phyloP scores from a whole-genome alignment of 2,797 vertebrate genomes.

The Alcedo atthis region DNA sequence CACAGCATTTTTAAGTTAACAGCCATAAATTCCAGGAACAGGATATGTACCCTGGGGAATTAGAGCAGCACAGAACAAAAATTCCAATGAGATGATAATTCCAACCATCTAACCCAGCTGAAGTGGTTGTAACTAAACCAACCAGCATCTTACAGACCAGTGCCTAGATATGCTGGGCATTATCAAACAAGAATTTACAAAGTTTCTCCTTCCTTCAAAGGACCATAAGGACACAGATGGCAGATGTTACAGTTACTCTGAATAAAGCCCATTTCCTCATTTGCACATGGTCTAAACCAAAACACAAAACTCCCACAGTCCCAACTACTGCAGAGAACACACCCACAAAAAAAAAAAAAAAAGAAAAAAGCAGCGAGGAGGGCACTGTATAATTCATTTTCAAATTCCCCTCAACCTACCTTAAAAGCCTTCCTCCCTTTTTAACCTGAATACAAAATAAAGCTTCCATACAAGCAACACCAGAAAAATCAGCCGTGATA shows the following conservation, averaged over 20 bases:
- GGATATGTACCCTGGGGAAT: neutral
- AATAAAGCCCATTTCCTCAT: neutral
- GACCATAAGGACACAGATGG: neutral
- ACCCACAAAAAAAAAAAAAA: neutral
- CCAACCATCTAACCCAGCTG: neutral
- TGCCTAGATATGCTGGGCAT: fast-evolving
- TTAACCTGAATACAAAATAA: neutral
- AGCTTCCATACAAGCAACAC: neutral
- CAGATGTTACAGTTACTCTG: neutral
- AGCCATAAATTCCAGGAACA: neutral
- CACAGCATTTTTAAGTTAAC: neutral
- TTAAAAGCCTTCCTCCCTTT: neutral
- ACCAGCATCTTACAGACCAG: neutral
- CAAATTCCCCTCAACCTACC: neutral
- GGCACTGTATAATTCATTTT: neutral
- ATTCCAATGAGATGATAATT: neutral
- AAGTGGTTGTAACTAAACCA: neutral
- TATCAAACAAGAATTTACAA: neutral
- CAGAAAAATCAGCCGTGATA: neutral
- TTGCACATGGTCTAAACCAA: neutral
- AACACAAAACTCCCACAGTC: neutral
- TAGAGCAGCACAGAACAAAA: neutral
- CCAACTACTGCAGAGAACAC: neutral
- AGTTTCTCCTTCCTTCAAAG: neutral
- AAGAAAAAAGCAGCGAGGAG: neutral